Evolutionary conservation across 2,888 invertebrate species (phyloP).

Genomic region (Brachypterus glaber): DNA sequence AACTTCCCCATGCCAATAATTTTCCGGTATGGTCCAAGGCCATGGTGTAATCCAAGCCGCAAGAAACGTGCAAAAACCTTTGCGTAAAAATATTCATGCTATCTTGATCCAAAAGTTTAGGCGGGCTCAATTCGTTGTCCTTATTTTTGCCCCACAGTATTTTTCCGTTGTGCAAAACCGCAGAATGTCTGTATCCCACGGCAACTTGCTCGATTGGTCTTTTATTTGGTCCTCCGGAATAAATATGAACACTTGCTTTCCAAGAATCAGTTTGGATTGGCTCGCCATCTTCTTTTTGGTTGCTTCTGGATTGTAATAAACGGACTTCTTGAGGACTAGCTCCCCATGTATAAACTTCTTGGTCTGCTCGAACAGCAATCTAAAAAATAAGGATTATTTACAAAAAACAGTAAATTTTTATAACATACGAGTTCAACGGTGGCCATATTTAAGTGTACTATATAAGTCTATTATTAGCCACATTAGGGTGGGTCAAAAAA

Average conservation of each 20-base stretch:
- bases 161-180: constrained; percentile 35
- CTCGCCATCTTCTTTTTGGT: constrained; percentile 24
- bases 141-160: constrained; percentile 74
- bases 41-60: constrained; percentile 71
- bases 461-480: too few relatives aligned
- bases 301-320: constrained; percentile 44
- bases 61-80: constrained; percentile 45
- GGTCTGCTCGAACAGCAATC: constrained; percentile 57
- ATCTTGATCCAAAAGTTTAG: constrained; percentile 41
- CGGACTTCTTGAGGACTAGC: constrained; percentile 66
- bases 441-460: too few relatives aligned
- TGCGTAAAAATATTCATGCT: constrained; percentile 30
- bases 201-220: constrained; percentile 35
- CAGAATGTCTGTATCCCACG: constrained; percentile 76
- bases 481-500: too few relatives aligned
- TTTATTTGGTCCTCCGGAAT: constrained; percentile 27
- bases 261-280: constrained; percentile 30
- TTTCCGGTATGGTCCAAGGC: constrained; percentile 57
- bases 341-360: constrained; percentile 66
- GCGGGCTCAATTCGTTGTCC: constrained; percentile 80
- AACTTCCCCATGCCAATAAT: constrained; percentile 68
- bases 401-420: constrained; percentile 9
- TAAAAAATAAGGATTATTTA: constrained; percentile 38
- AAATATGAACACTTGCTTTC: constrained; percentile 36
- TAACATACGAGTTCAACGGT: too few relatives aligned